A percentile compares a stretch with the other conserved stretches of the same genome.
phyloP scores from a whole-genome alignment of 2,888 invertebrate species.

The Polymixis flavicincta region DNA sequence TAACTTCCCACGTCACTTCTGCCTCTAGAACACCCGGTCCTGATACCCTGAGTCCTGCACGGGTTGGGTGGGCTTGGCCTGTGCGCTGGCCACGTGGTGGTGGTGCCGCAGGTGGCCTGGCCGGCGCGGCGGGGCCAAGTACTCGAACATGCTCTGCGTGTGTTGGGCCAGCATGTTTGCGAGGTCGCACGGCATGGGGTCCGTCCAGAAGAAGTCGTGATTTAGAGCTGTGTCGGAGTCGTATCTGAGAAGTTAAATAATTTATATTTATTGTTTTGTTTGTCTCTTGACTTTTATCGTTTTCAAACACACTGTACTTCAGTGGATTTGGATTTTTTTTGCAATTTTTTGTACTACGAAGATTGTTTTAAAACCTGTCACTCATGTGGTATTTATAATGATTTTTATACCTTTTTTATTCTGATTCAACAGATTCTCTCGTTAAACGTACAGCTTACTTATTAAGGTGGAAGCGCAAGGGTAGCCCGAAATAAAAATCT shows the following conservation, averaged over 20 bases:
- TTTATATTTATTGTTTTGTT: too few relatives aligned
- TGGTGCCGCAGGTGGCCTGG: slow-evolving; percentile 93
- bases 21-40: slow-evolving; percentile 94
- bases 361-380: too few relatives aligned
- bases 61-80: slow-evolving; percentile 85
- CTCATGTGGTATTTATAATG: too few relatives aligned
- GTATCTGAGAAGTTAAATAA: slow-evolving; percentile 76
- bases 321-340: too few relatives aligned
- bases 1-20: slow-evolving; percentile 27
- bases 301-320: too few relatives aligned
- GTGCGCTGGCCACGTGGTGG: slow-evolving; percentile 90
- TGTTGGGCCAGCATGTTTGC: slow-evolving; percentile 97
- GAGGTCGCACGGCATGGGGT: slow-evolving; percentile 98
- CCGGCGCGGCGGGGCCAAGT: slow-evolving; percentile 93
- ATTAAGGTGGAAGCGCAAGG: too few relatives aligned
- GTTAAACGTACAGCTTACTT: too few relatives aligned
- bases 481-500: too few relatives aligned
- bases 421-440: too few relatives aligned
- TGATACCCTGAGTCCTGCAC: slow-evolving; percentile 96
- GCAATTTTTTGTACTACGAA: too few relatives aligned
- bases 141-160: slow-evolving; percentile 98
- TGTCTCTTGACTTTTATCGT: too few relatives aligned
- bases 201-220: slow-evolving; percentile 99
- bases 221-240: slow-evolving; percentile 98
- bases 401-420: too few relatives aligned